These are phyloP conservation scores for Aplidium turbinatum DNA, from an alignment of 23 tunicate species.

Conservation along the genomic window DNA sequence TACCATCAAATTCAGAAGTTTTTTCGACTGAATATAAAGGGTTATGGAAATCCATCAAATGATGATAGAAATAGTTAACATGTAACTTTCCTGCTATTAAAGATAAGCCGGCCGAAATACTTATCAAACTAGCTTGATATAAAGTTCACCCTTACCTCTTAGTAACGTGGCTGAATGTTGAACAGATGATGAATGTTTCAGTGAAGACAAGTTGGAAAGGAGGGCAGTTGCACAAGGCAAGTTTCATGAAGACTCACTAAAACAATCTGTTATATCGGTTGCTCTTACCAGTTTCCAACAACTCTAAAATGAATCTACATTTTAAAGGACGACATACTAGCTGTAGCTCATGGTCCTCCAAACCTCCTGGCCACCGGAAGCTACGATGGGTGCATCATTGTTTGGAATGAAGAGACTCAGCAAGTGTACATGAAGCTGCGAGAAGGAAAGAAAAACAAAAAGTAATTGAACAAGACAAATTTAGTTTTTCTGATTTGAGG, in stretches of 20 bases:
- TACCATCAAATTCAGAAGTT: no score
- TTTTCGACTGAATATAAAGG: no score
- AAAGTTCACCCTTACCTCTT: no score
- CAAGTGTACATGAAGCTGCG: conserved; percentile 56
- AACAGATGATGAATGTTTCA: conserved; percentile 32
- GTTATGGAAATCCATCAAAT: no score
- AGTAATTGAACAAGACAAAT: no score
- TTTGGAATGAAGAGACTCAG: conserved; percentile 94
- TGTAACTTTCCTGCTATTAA: no score
- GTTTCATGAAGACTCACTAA: neutral
- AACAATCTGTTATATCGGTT: neutral
- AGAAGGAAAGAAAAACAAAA: conserved; percentile 22
- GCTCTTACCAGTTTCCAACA: no score
- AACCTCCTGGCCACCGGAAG: conserved; percentile 86
- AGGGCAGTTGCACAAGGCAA: conserved; percentile 81
- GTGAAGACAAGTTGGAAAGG: conserved; percentile 78
- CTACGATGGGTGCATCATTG: conserved; percentile 87
- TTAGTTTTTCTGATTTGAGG: no score
- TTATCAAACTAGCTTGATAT: no score
- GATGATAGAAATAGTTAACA: no score
- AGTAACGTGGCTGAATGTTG: no score
- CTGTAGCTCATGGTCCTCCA: conserved; percentile 69
- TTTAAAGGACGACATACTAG: conserved; percentile 68
- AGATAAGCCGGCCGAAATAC: no score
- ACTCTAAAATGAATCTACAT: neutral